phyloP scores from a whole-genome alignment of 2,888 invertebrate species.

The Lordiphosa fenestrarum region DNA sequence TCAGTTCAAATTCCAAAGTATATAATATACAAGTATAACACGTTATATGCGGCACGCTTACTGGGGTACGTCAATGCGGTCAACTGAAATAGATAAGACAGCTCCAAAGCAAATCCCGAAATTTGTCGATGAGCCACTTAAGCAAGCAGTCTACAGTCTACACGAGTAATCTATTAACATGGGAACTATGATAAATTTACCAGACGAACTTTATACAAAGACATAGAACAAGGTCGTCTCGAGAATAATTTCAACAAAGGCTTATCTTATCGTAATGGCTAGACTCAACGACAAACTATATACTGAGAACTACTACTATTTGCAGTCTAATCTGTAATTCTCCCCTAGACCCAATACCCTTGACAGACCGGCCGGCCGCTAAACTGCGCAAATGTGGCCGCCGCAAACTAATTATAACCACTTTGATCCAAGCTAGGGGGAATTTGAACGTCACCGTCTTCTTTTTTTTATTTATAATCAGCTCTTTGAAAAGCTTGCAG shows the following conservation, averaged over 20 bases:
- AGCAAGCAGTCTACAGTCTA: too few species aligned
- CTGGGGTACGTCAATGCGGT: neutral
- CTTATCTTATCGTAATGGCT: slow-evolving; percentile 51
- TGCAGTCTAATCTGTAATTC: slow-evolving; percentile 30
- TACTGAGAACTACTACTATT: slow-evolving; percentile 12
- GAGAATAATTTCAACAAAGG: slow-evolving; percentile 14
- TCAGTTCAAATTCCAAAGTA: slow-evolving; percentile 43
- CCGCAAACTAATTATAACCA: slow-evolving; percentile 44
- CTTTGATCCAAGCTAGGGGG: slow-evolving; percentile 26
- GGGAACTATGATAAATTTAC: neutral
- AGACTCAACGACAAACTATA: slow-evolving; percentile 40
- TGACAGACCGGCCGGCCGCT: slow-evolving; percentile 22
- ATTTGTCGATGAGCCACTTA: slow-evolving; percentile 10
- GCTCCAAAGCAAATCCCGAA: neutral
- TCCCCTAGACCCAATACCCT: slow-evolving; percentile 42
- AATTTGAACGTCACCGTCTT: slow-evolving; percentile 15
- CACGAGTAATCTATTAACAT: neutral
- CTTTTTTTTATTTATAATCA: slow-evolving; percentile 5
- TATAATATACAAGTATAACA: neutral
- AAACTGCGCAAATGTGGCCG: slow-evolving; percentile 39
- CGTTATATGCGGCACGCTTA: slow-evolving; percentile 23
- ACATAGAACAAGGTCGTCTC: slow-evolving; percentile 39
- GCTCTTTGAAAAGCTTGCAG: neutral
- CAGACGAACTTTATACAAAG: slow-evolving; percentile 28
- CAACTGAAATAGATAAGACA: slow-evolving; percentile 20